These are phyloP conservation scores for Acestrorhynchus altus DNA, from an alignment of 2,797 vertebrate genomes.

Conservation along the genomic window DNA sequence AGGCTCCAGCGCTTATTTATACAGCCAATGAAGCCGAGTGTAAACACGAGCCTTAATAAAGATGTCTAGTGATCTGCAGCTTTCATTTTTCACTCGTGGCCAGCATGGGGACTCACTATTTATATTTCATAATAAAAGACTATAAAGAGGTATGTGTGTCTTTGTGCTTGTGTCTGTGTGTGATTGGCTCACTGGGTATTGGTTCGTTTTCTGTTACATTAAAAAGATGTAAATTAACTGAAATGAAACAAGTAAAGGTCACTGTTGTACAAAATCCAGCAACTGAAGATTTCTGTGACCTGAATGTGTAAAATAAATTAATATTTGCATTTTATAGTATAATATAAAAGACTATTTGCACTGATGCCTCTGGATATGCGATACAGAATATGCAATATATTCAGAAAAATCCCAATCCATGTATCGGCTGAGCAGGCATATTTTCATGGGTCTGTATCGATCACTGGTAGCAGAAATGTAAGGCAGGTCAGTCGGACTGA, in stretches of 20 bases:
- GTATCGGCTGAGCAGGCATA: too few relatives aligned
- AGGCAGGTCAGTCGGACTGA: too few relatives aligned
- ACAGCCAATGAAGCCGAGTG: constrained; percentile 73
- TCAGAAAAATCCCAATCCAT: too few relatives aligned
- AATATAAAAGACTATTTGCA: too few relatives aligned
- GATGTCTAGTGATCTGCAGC: constrained; percentile 60
- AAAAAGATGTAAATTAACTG: neutral
- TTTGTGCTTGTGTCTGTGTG: neutral
- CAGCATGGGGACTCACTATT: constrained; percentile 58
- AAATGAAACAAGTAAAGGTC: neutral
- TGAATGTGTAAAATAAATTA: too few relatives aligned
- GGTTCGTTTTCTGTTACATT: neutral
- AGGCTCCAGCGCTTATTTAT: constrained; percentile 74
- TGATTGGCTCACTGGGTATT: neutral
- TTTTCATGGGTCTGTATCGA: too few relatives aligned
- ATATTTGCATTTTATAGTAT: neutral
- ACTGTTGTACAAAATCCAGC: neutral
- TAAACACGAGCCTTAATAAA: constrained; percentile 78
- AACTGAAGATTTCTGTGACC: too few relatives aligned
- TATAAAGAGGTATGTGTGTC: constrained; percentile 33
- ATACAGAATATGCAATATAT: too few relatives aligned
- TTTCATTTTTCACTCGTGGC: constrained; percentile 58
- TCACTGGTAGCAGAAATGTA: too few relatives aligned
- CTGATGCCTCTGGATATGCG: too few relatives aligned
- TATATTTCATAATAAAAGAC: constrained; percentile 73